Evolutionary conservation across 1,140 invertebrate species (phyloP), one percentile per base, ranked within the genome.

Genomic region (Ips typographus): DNA sequence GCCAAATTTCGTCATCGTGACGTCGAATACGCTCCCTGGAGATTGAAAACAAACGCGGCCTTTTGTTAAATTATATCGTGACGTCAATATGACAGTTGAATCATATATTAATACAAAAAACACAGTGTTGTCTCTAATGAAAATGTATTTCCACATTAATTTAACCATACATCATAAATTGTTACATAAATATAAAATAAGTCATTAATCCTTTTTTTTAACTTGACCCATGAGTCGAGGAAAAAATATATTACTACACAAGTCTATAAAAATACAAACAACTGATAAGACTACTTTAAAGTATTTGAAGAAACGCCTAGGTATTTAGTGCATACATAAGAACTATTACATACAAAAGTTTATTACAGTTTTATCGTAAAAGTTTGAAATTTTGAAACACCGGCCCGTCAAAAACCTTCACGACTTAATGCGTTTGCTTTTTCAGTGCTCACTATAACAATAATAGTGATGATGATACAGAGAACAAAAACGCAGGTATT

Each of bases 221-320:
- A 64, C 62, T 64, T 60, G 49, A 65, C 57, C 43, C 40, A 22
- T 40, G 41, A 40, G 41, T 42, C 43, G 66, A 68, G 49, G 53
- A 72, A 70, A 64, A 67, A 70, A 71, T 59, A 59, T 65, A 72
- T 72, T 69, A 70, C 68, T 70, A 68, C 60, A 66, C 58, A 72
- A 66, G 51, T 64, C 68, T 72, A 70, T 72, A 72, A 70, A 72
- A 72, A 68, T 72, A 72, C 68, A 70, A 70, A 72, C 60, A 71
- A 62, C 59, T 62, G 41, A 70, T 65, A 64, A 49, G 49, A 65
- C 68, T 70, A 70, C 61, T 40, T 59, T 59, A 40, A 59, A 59
- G 44, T 49, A 49, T 49, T 22, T 49, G 44, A 49, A 49, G 44
- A 49, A 49, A 49, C 44, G 44, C 44, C 44, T 49, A 22, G 22